A percentile compares a stretch with the other conserved stretches of the same genome.
These are phyloP conservation scores for Rhinolophus ferrumequinum DNA, from an alignment of 2,113 vertebrate genomes.

Conservation along the genomic window DNA sequence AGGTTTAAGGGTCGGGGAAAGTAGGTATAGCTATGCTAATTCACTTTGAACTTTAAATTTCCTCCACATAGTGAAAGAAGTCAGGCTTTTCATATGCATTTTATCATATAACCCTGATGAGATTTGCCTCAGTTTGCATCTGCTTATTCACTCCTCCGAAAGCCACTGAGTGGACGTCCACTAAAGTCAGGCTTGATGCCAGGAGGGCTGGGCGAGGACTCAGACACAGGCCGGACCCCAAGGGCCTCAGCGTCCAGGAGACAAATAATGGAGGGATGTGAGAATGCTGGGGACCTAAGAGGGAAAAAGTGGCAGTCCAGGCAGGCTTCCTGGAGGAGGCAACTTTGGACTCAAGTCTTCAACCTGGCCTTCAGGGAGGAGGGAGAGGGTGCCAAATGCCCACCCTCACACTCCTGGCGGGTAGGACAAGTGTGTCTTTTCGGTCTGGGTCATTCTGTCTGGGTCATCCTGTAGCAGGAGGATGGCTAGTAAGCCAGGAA, in stretches of 20 bases:
- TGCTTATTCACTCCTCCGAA: neutral
- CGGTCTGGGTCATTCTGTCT: fast-evolving
- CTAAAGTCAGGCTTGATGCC: neutral
- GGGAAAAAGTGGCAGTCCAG: neutral
- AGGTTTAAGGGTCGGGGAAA: neutral
- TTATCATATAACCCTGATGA: fast-evolving
- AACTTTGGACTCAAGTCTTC: neutral
- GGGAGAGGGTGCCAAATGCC: neutral
- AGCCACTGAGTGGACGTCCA: fast-evolving
- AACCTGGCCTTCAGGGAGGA: neutral
- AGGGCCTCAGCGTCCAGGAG: neutral
- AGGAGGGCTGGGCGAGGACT: fast-evolving
- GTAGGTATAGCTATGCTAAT: fast-evolving
- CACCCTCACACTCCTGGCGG: fast-evolving
- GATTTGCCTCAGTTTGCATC: too few relatives aligned
- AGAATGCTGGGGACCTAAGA: neutral
- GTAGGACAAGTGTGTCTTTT: neutral
- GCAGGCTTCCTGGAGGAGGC: neutral
- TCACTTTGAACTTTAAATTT: neutral
- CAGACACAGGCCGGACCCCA: neutral
- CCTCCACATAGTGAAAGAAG: neutral
- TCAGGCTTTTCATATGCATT: neutral
- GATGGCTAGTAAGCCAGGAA: neutral
- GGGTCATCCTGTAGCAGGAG: neutral
- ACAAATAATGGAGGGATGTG: neutral